Evolutionary conservation across 2,797 vertebrate species (phyloP).

Genomic region (Xyrichtys novacula): DNA sequence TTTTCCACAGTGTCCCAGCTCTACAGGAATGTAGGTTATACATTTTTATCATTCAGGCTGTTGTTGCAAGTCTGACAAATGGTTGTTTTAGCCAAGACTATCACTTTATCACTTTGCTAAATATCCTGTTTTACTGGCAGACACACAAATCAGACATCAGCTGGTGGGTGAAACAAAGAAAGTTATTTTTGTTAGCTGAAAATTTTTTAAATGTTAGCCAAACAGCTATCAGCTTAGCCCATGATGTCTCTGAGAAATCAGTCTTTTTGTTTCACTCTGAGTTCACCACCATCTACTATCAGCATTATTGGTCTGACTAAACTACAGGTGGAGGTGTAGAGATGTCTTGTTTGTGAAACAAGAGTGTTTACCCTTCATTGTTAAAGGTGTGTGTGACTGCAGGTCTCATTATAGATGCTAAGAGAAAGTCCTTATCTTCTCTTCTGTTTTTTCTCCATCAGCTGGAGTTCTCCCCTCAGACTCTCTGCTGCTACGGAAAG

Average conservation of each 20-base stretch:
- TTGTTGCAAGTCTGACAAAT: too few relatives aligned
- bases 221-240: constrained; percentile 5
- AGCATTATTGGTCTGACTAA: neutral
- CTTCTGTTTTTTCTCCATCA: constrained; percentile 57
- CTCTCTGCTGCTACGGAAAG: constrained; percentile 98
- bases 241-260: neutral
- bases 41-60: too few relatives aligned
- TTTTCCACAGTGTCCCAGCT: too few relatives aligned
- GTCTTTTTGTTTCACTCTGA: neutral
- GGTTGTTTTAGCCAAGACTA: too few relatives aligned
- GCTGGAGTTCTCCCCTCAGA: constrained; percentile 95
- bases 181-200: neutral
- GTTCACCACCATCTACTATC: neutral
- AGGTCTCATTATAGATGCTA: neutral
- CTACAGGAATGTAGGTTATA: too few relatives aligned
- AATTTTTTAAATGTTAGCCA: constrained; percentile 6
- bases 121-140: too few relatives aligned
- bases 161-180: neutral
- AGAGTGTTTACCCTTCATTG: neutral
- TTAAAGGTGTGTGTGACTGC: neutral
- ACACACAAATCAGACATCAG: too few relatives aligned
- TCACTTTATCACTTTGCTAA: too few relatives aligned
- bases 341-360: neutral
- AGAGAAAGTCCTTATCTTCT: constrained; percentile 7
- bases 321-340: neutral